Conservation (phyloP, 2,797 vertebrate species). For the Crocidura indochinensis region DNA sequence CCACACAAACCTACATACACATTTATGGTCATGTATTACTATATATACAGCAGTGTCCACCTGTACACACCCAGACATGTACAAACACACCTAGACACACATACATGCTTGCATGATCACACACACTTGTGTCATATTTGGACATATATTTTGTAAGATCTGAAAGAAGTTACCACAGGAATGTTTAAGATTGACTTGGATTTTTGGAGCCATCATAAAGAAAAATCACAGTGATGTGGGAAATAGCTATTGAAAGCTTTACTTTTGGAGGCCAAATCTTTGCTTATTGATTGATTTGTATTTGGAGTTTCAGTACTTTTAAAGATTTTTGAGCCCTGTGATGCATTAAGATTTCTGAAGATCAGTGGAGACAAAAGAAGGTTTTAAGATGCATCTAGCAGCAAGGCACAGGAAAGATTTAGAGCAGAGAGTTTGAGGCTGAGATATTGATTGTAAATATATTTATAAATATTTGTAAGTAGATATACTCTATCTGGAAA, state of each 20-base stretch:
- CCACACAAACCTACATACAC: background rate
- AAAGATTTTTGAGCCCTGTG: background rate
- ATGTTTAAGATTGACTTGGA: slow-evolving; percentile 34
- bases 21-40: no score
- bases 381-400: background rate
- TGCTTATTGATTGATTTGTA: background rate
- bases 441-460: slow-evolving; percentile 73
- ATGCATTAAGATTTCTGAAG: slow-evolving; percentile 32
- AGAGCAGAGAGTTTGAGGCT: background rate
- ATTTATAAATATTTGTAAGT: background rate
- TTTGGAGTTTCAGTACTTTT: background rate
- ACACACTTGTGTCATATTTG: background rate
- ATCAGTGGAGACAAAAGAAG: background rate
- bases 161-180: background rate
- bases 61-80: background rate
- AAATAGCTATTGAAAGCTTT: background rate
- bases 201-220: slow-evolving; percentile 35
- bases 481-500: slow-evolving; percentile 30
- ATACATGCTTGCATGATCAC: background rate
- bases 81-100: background rate
- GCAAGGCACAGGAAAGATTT: slow-evolving; percentile 23
- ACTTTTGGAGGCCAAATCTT: slow-evolving; percentile 23
- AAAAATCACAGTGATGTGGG: slow-evolving; percentile 5
- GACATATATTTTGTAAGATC: background rate
- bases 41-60: no score